Percentiles rank a stretch among this genome's conserved stretches.
Evolutionary conservation across 2,888 invertebrate species (phyloP).

Genomic region (Drosophila mimetica): DNA sequence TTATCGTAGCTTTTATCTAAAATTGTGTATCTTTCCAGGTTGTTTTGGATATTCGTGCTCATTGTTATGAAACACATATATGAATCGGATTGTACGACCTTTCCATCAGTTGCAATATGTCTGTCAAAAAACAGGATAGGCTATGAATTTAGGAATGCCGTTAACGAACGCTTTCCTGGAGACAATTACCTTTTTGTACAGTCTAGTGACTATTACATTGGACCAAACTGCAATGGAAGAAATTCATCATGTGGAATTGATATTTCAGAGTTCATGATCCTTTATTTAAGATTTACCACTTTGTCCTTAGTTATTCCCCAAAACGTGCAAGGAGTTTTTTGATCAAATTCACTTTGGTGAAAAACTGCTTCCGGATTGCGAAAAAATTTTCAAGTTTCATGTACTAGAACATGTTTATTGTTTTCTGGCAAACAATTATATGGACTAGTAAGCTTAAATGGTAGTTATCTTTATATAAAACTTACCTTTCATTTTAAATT

Average conservation of each 20-base stretch:
- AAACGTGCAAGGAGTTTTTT: slow-evolving; percentile 56
- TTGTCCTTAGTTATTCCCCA: slow-evolving; percentile 62
- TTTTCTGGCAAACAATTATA: slow-evolving; percentile 71
- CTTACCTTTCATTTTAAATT: background rate
- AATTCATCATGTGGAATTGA: slow-evolving; percentile 71
- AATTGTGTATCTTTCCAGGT: slow-evolving; percentile 31
- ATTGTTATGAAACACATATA: slow-evolving; percentile 53
- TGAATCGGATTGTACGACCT: slow-evolving; percentile 67
- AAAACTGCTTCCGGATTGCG: slow-evolving; percentile 51
- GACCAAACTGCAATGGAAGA: no score
- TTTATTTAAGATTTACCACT: background rate
- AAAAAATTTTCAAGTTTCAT: slow-evolving; percentile 71
- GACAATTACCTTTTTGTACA: no score
- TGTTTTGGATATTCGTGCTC: slow-evolving; percentile 58
- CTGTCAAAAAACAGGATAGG: slow-evolving; percentile 58
- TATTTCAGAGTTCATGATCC: no score
- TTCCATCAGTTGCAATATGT: slow-evolving; percentile 76
- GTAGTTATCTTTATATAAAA: background rate
- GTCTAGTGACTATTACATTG: no score
- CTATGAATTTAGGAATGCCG: slow-evolving; percentile 49
- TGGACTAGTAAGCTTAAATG: slow-evolving; percentile 64
- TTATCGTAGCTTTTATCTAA: no score
- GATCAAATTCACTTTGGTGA: slow-evolving; percentile 53
- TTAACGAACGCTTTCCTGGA: slow-evolving; percentile 48
- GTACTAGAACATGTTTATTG: slow-evolving; percentile 75